Evolutionary conservation across 1,140 invertebrate genomes (phyloP), one percentile per base, ranked within the genome.

Genomic region (Hycleus phaleratus): DNA sequence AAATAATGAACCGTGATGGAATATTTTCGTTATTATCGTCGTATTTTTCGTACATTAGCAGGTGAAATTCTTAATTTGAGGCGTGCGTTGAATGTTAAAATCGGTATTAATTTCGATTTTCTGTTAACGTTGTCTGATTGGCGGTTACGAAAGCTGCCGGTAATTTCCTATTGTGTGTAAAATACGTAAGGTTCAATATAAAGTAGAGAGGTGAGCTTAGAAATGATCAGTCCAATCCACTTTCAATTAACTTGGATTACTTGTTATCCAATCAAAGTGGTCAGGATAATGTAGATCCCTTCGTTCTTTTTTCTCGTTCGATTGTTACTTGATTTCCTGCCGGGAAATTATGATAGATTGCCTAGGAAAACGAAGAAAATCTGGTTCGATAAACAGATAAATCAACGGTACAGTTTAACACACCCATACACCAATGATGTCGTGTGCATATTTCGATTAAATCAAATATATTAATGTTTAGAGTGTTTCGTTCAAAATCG

Each of bases 161-260:
- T 50, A 56, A 56, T 47, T 56, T 60, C 52, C 11, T 4, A 11
- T 42, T 50, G 38, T 49, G 26, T 26, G 18, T 48, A 55, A 60
- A 54, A 39, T 56, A 60, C 40, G 47, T 51, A 50, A 61, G 59
- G 59, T 46, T 38, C 18, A 18, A 18, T 18, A 18, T 18, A 18
- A 18, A 1, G 52, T 32, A 32, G 32, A 4, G 44, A 63, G 58
- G 58, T 58, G 58, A 60, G 50, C 48, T 58, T 46, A 52, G 45
- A 51, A 56, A 63, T 63, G 57, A 68, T 68, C 64, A 68, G 63
- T 65, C 60, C 64, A 55, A 58, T 68, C 64, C 64, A 66, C 62
- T 68, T 68, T 68, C 66, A 68, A 68, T 68, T 68, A 68, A 66
- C 60, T 64, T 49, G 59, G 66, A 68, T 68, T 68, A 68, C 60